These are phyloP conservation scores for Muricea muricata DNA, from an alignment of 92 coral and sea anemone genomes.

Conservation along the genomic window DNA sequence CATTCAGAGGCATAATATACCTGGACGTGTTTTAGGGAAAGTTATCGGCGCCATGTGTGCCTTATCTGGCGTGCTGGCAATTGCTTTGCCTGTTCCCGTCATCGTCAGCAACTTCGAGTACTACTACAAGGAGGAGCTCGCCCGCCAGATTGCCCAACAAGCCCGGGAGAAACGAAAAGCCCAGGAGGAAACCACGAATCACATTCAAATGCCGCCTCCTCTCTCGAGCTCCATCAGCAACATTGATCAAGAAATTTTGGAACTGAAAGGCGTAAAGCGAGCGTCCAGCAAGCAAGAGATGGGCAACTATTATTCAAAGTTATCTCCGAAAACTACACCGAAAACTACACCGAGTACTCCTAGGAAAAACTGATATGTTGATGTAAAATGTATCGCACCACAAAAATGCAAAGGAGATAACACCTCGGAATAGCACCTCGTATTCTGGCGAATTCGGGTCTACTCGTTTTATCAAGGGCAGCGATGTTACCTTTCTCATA, in stretches of 20 bases:
- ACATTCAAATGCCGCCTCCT: conserved; percentile 25
- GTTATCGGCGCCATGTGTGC: conserved; percentile 91
- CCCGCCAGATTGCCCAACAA: conserved; percentile 46
- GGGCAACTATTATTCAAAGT: neutral
- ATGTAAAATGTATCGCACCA: too few species aligned
- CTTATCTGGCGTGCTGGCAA: conserved; percentile 91
- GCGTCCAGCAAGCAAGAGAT: neutral
- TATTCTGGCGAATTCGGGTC: too few species aligned
- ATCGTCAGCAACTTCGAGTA: conserved; percentile 96
- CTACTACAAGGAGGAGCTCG: conserved; percentile 89
- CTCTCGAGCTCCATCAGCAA: neutral
- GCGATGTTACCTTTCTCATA: too few species aligned
- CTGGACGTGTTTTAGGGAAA: too few species aligned
- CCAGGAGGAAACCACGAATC: neutral
- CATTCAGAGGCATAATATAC: too few species aligned
- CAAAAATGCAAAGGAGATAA: too few species aligned
- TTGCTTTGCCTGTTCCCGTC: conserved; percentile 97
- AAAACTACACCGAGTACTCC: conserved; percentile 16
- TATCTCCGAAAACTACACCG: too few species aligned
- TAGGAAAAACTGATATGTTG: too few species aligned
- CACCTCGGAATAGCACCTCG: too few species aligned
- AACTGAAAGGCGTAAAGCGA: conserved; percentile 8
- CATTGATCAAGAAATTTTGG: conserved; percentile 27
- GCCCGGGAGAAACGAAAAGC: neutral
- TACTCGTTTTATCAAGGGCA: too few species aligned